Evolutionary conservation across 2,797 vertebrate genomes (phyloP), one percentile per base, ranked within the genome.

Genomic region (Carapus acus): DNA sequence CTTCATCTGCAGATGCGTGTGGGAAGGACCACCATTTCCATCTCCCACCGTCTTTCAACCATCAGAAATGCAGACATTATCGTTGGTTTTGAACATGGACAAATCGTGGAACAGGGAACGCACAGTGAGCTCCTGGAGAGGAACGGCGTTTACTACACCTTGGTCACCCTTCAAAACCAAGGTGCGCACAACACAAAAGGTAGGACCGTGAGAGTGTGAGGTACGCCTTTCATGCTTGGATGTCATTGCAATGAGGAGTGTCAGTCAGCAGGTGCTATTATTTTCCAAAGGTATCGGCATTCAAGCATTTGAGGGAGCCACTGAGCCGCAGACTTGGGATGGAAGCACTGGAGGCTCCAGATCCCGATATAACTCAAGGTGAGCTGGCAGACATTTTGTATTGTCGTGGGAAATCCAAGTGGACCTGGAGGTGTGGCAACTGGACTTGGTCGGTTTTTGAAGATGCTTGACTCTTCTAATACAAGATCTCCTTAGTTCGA

Each of bases 11-110:
- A 92, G 90, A 86, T 86, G 27, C 78, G 78, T 4, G 29, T 29
- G 7, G 88, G 86, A 27, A 84, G 90, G 64, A 90, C 89, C 4
- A 90, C 90, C 0, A 90, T 92, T 54, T 88, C 85, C 20, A 84
- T 92, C 20, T 79, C 90, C 33, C 90, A 92, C 60, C 88, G 90
- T 15, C 85, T 92, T 11, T 91, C 90, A 44, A 88, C 90, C 0
- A 84, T 92, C 42, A 78, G 74, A 63, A 90, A 86, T 21, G 85
- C 88, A 3, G 85, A 91, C 24, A 76, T 90, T 17, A 90, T 92
- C 47, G 43, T 88, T 50, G 90, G 89, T 18, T 90, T 92, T 78
- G 88, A 90, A 50, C 83, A 79, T 1, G 90, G 90, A 20, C 67
- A 42, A 45, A 88, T 85, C 8, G 85, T 91, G 62, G 90, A 91